phyloP scores from a whole-genome alignment of 2,113 vertebrate species.

The Heteronetta atricapilla region DNA sequence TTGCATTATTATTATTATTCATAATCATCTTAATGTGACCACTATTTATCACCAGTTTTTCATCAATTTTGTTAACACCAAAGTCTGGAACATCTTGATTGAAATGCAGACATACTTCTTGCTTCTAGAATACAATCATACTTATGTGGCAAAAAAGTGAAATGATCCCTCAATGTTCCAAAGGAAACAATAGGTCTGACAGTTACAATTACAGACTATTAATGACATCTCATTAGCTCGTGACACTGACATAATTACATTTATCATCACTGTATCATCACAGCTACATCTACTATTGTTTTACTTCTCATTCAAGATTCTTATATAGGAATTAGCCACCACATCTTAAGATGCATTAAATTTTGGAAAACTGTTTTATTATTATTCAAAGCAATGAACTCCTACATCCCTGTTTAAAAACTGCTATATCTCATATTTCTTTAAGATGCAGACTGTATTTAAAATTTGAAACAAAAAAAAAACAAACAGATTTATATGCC shows the following conservation, averaged over 20 bases:
- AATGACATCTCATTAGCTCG: not conserved
- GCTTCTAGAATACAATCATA: not conserved
- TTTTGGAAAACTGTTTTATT: slow-evolving; percentile 29
- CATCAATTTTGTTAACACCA: not conserved
- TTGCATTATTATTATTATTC: not conserved
- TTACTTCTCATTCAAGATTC: not conserved
- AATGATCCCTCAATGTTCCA: not conserved
- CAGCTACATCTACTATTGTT: not conserved
- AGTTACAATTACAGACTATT: not conserved
- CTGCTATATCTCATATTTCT: slow-evolving; percentile 2
- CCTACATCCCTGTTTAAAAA: slow-evolving; percentile 36
- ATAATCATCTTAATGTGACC: not conserved
- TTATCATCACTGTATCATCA: not conserved
- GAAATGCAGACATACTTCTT: not conserved
- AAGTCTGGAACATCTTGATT: not conserved
- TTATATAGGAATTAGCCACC: not conserved
- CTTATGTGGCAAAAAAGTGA: not conserved
- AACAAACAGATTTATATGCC: not conserved
- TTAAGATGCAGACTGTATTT: slow-evolving; percentile 6
- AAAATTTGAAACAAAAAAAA: slow-evolving; percentile 1
- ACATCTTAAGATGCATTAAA: slow-evolving; percentile 19
- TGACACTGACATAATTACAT: not conserved
- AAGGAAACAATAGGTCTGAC: not conserved
- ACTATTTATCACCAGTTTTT: not conserved
- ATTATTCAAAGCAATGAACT: slow-evolving; percentile 41